Evolutionary conservation across 2,888 invertebrate genomes (phyloP), one percentile per base, ranked within the genome.

Genomic region (Vesta saturnalis): DNA sequence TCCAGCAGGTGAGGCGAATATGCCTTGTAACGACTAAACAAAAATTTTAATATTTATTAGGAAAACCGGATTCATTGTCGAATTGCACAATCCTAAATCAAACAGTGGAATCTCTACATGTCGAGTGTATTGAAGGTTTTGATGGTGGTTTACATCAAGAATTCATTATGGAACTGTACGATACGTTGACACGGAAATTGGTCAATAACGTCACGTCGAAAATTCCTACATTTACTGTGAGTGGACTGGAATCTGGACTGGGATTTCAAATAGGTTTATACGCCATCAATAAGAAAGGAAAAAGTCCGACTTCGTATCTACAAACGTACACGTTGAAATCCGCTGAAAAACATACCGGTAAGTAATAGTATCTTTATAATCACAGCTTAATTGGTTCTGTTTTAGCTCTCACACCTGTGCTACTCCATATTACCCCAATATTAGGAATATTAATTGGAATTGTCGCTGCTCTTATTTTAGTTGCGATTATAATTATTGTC

Each of bases 391-490:
- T 43, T 49, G 35, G 6, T 35, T 5, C 15, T 81, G 39, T 80
- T 83, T 82, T 82, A 57, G 74, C 86, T 88, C 89, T 90, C 22
- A 89, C 90, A 76, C 90, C 93, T 49, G 92, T 93, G 63, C 89
- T 92, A 74, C 92, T 94, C 74, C 94, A 94, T 81, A 86, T 96
- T 77, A 94, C 95, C 5, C 94, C 95, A 0, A 88, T 95, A 5
- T 86, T 96, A 60, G 93, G 94, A 60, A 91, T 91, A 1, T 86
- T 94, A 57, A 92, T 94, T 19, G 94, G 94, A 4, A 90, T 93
- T 56, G 90, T 94, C 23, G 91, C 91, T 1, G 90, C 92, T 43
- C 85, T 93, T 43, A 88, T 94, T 76, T 88, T 95, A 54, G 90
- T 93, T 1, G 90, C 92, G 2, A 88, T 93, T 8, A 91, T 91